phyloP scores from a whole-genome alignment of 1,140 invertebrate species.

The Copidosoma floridanum region DNA sequence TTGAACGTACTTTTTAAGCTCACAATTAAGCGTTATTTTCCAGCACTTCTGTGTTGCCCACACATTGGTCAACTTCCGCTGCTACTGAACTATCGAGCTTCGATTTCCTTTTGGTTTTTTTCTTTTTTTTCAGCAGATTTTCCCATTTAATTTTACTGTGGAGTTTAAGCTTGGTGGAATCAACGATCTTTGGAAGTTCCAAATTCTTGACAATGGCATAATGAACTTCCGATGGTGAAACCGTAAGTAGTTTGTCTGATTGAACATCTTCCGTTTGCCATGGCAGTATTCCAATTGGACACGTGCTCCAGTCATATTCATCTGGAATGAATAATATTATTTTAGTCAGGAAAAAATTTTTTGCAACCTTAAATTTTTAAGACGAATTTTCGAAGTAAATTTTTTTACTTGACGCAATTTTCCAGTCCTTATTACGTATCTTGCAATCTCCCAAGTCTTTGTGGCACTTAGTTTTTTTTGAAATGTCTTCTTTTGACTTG shows the following conservation, averaged over 20 bases:
- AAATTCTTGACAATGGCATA: conserved; percentile 18
- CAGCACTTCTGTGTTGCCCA: no score
- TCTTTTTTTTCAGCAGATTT: conserved; percentile 39
- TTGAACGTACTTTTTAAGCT: no score
- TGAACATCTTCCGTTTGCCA: conserved; percentile 45
- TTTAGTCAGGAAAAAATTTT: neutral
- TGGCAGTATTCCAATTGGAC: conserved; percentile 49
- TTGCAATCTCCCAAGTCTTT: conserved; percentile 29
- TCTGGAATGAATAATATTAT: conserved; percentile 21
- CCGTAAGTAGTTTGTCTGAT: conserved; percentile 22
- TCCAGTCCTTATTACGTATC: conserved; percentile 40
- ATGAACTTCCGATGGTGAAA: conserved; percentile 11
- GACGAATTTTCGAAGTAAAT: no score
- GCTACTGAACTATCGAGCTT: conserved; percentile 7
- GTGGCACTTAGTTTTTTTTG: neutral
- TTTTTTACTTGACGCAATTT: conserved; percentile 25
- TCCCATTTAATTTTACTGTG: conserved; percentile 45
- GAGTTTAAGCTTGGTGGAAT: conserved; percentile 34
- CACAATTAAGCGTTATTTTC: no score
- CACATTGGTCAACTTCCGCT: no score
- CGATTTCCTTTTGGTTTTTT: conserved; percentile 31
- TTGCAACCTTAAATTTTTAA: neutral
- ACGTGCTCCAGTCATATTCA: conserved; percentile 39
- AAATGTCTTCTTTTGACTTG: conserved; percentile 5
- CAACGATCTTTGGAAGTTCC: conserved; percentile 40